Conservation (phyloP, 2,888 invertebrate genomes). For the Abscondita cerata region DNA sequence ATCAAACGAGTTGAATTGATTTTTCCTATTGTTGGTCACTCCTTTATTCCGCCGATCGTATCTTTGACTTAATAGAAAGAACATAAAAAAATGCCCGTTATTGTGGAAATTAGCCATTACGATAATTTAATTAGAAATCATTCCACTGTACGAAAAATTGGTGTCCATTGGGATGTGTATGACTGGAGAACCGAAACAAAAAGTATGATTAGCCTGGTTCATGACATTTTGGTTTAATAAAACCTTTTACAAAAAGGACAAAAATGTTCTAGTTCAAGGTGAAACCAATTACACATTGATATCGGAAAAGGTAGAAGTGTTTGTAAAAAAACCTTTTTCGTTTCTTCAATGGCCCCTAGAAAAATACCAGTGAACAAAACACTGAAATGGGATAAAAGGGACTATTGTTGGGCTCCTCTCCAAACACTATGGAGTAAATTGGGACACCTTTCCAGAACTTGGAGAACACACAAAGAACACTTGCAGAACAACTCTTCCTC, state of each 20-base stretch:
- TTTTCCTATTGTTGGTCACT: conserved; percentile 4
- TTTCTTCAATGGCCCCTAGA: background rate
- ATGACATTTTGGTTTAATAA: background rate
- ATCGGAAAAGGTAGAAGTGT: background rate
- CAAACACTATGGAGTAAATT: background rate
- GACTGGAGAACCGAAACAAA: background rate
- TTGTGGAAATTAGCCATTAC: background rate
- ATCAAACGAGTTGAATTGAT: background rate
- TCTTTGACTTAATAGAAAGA: background rate
- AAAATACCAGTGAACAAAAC: background rate
- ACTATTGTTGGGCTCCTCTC: background rate
- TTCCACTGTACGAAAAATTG: background rate
- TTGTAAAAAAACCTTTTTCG: background rate
- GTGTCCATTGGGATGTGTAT: background rate
- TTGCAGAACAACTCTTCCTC: background rate
- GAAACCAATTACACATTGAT: background rate
- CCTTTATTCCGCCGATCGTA: background rate
- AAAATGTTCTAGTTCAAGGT: background rate
- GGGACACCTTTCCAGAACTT: background rate
- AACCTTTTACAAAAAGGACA: background rate
- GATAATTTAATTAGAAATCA: background rate
- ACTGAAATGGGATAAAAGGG: conserved; percentile 5
- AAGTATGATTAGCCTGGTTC: background rate
- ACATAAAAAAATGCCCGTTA: background rate
- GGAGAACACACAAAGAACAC: background rate